phyloP scores from a whole-genome alignment of 2,797 vertebrate species.

The Takifugu rubripes region DNA sequence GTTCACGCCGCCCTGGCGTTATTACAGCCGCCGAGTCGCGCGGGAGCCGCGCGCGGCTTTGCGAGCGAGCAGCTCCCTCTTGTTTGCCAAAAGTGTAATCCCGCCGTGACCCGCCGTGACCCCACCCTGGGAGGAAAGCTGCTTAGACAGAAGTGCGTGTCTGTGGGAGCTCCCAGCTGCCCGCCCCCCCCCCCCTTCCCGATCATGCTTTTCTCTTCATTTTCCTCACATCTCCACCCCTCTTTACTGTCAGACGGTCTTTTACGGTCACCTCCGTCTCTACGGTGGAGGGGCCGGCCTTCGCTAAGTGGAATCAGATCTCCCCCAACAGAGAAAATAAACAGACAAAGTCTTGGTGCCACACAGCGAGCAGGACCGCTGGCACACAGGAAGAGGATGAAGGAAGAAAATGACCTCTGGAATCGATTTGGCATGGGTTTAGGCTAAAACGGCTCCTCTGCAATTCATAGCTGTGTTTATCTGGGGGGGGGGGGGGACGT shows the following conservation, averaged over 20 bases:
- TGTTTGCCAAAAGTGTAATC: constrained; percentile 87
- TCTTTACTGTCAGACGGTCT: neutral
- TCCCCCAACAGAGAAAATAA: constrained; percentile 63
- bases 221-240: constrained; percentile 8
- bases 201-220: constrained; percentile 33
- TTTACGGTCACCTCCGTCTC: neutral
- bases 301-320: constrained; percentile 71
- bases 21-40: constrained; percentile 71
- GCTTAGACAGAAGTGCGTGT: constrained; percentile 79
- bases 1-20: constrained; percentile 79
- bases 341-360: constrained; percentile 44
- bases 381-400: constrained; percentile 48
- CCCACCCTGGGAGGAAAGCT: constrained; percentile 80
- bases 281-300: neutral
- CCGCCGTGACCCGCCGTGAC: constrained; percentile 74
- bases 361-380: constrained; percentile 46
- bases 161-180: constrained; percentile 72
- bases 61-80: constrained; percentile 75
- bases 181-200: constrained; percentile 41
- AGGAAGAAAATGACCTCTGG: constrained; percentile 65
- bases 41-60: constrained; percentile 74
- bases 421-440: constrained; percentile 66
- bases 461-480: constrained; percentile 52
- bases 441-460: constrained; percentile 47
- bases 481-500: constrained; percentile 30